phyloP scores from a whole-genome alignment of 2,797 vertebrate genomes.

The Thalassophryne amazonica region DNA sequence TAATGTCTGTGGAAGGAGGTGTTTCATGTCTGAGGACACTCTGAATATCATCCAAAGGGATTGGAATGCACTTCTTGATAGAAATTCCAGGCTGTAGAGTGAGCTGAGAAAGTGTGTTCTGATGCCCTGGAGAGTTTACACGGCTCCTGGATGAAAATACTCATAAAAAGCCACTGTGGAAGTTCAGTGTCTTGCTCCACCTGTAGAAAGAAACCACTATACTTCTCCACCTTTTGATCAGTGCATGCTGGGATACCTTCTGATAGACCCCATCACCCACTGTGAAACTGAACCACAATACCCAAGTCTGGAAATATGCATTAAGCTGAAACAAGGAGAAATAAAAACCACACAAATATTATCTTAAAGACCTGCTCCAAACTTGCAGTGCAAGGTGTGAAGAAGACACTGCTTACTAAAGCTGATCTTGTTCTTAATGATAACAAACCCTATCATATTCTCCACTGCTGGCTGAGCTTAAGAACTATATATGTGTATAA shows the following conservation, averaged over 20 bases:
- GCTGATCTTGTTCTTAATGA: slow-evolving; percentile 3
- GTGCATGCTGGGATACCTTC: neutral
- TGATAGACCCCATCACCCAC: neutral
- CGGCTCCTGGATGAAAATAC: too few species aligned
- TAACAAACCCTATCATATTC: neutral
- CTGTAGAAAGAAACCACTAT: too few species aligned
- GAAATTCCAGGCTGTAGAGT: too few species aligned
- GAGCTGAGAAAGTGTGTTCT: too few species aligned
- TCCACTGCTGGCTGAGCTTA: neutral
- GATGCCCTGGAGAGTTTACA: too few species aligned
- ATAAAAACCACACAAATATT: neutral
- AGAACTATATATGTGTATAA: too few species aligned
- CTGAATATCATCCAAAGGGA: too few species aligned
- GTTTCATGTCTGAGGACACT: too few species aligned
- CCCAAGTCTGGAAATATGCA: neutral
- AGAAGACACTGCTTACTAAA: slow-evolving; percentile 4
- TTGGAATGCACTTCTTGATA: too few species aligned
- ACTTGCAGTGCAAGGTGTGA: slow-evolving; percentile 2
- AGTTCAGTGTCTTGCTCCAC: too few species aligned
- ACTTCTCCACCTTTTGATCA: neutral
- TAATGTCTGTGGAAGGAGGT: too few species aligned
- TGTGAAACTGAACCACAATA: neutral
- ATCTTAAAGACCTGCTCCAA: slow-evolving; percentile 7
- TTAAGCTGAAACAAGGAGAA: neutral
- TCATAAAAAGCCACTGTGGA: too few species aligned